Percentiles rank a stretch among this genome's conserved stretches.
phyloP scores from a whole-genome alignment of 2,797 vertebrate genomes.

The Oceanodroma leucorhoa region DNA sequence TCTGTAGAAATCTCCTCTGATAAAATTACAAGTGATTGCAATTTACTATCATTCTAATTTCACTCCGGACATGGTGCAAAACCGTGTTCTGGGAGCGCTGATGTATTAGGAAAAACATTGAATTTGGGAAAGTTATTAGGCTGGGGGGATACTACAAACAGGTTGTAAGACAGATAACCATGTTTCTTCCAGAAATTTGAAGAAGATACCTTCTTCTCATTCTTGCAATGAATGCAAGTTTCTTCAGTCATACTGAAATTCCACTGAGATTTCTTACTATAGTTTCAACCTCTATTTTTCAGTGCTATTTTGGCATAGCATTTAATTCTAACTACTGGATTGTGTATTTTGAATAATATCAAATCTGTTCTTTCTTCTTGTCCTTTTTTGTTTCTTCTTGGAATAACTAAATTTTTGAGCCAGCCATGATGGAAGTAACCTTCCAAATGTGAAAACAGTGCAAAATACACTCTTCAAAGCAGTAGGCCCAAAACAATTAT shows the following conservation, averaged over 20 bases:
- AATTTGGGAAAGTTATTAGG: neutral
- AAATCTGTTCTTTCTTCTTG: neutral
- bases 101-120: neutral
- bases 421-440: neutral
- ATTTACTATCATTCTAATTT: neutral
- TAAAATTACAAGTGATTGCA: neutral
- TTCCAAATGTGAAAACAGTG: neutral
- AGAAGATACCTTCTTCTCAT: neutral
- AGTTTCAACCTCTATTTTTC: neutral
- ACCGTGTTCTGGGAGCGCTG: neutral
- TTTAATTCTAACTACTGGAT: neutral
- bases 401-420: neutral
- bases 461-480: neutral
- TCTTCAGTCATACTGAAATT: conserved; percentile 19
- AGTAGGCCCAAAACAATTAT: neutral
- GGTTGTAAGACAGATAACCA: neutral
- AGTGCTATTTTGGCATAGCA: neutral
- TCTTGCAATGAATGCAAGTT: neutral
- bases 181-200: conserved; percentile 3
- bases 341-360: neutral
- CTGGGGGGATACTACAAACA: neutral
- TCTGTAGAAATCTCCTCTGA: neutral
- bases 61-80: neutral
- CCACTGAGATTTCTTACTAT: neutral
- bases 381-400: neutral